These are phyloP conservation scores for Carapus acus DNA, from an alignment of 2,797 vertebrate species.

Conservation along the genomic window DNA sequence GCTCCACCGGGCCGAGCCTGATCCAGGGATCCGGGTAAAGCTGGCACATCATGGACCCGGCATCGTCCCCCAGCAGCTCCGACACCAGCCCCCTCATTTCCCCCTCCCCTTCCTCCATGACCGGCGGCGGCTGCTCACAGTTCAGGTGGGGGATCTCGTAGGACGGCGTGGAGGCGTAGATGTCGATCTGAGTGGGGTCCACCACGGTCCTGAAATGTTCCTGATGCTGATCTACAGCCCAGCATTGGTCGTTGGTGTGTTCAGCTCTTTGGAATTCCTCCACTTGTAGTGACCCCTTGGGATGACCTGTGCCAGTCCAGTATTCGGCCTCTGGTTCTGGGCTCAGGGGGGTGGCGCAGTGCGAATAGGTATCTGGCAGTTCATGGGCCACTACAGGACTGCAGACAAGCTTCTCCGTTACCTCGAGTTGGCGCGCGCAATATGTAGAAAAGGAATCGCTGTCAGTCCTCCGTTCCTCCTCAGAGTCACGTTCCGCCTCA, in stretches of 20 bases:
- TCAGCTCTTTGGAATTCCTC: no score
- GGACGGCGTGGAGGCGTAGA: constrained; percentile 66
- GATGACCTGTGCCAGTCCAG: no score
- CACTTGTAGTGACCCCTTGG: no score
- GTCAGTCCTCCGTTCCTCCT: no score
- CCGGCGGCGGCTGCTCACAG: rapidly evolving
- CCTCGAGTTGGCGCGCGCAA: no score
- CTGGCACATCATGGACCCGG: constrained; percentile 21
- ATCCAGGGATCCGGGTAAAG: constrained; percentile 54
- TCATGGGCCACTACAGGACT: no score
- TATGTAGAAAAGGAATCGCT: no score
- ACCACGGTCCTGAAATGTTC: constrained; percentile 10
- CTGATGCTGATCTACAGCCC: not conserved
- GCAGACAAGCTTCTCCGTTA: no score
- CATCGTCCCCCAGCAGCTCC: constrained; percentile 63
- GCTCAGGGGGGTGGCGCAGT: no score
- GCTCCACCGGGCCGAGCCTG: constrained; percentile 43
- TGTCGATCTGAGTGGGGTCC: constrained; percentile 67
- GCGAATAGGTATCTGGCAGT: no score
- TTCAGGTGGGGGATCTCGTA: constrained; percentile 63
- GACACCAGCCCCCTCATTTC: constrained; percentile 70
- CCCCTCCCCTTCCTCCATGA: constrained; percentile 46
- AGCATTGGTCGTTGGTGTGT: not conserved
- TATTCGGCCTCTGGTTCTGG: no score
- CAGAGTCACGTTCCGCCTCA: no score